Evolutionary conservation across 1,140 invertebrate species (phyloP).

Genomic region (Orius laevigatus): DNA sequence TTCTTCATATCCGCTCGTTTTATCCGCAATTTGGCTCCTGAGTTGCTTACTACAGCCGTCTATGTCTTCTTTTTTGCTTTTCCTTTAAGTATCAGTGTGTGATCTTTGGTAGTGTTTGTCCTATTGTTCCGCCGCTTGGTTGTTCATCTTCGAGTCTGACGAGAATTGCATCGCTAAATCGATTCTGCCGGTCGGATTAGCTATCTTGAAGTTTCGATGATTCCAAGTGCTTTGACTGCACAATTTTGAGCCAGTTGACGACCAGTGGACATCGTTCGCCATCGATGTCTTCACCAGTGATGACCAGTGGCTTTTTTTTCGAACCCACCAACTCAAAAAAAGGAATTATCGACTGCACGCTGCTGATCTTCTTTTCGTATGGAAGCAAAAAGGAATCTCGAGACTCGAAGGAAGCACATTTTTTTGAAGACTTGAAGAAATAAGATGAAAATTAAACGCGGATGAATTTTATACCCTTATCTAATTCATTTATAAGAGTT

Average conservation of each 20-base stretch:
- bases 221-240: too few relatives aligned
- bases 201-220: too few relatives aligned
- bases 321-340: too few relatives aligned
- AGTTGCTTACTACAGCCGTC: slow-evolving; percentile 43
- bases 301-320: slow-evolving; percentile 56
- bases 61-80: slow-evolving; percentile 40
- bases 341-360: too few relatives aligned
- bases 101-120: slow-evolving; percentile 54
- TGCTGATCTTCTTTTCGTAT: neutral
- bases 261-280: slow-evolving; percentile 56
- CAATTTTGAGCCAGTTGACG: too few relatives aligned
- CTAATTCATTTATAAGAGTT: too few relatives aligned
- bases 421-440: too few relatives aligned
- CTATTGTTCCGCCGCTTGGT: slow-evolving; percentile 44
- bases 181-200: too few relatives aligned
- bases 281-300: slow-evolving; percentile 64
- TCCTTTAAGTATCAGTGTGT: slow-evolving; percentile 37
- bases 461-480: too few relatives aligned
- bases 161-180: slow-evolving; percentile 12
- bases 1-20: slow-evolving; percentile 54
- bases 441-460: too few relatives aligned
- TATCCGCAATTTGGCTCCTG: slow-evolving; percentile 44
- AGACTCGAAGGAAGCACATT: neutral
- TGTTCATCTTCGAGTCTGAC: slow-evolving; percentile 26
- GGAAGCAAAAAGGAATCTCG: neutral